Evolutionary conservation across 2,113 vertebrate genomes (phyloP), one percentile per base, ranked within the genome.

Genomic region (Chionodraco myersi): DNA sequence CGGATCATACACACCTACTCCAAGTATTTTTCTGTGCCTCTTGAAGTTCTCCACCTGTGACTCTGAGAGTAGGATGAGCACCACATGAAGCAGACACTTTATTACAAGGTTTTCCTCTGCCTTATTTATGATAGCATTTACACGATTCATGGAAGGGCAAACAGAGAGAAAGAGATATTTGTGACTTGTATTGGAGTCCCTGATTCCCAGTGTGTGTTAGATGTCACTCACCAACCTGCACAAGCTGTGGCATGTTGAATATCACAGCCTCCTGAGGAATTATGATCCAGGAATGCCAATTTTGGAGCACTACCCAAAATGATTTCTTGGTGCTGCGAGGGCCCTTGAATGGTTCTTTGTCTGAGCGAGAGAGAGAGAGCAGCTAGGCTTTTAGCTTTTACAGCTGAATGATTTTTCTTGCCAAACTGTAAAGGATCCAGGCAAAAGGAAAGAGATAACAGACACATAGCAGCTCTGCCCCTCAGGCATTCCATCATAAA

Each of bases 191-290:
- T 77, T 61, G 72, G 80, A 71, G 86, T 78, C 52, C 81, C 62
- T 60, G 70, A 57, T 70, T 77, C 16, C 53, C 65, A 62, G 47
- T 80, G 83, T 47, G 52, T 53, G 61, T 83, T 88, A 80, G 64
- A 75, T 86, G 89, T 94, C 93, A 91, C 72, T 94, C 92, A 92
- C 84, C 89, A 72, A 61, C 26, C 63, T 18, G 75, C 83, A 84
- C 94, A 93, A 86, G 94, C 82, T 26, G 68, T 86, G 89, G 88
- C 94, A 89, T 83, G 94, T 89, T 74, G 65, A 73, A 82, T 82
- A 88, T 90, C 88, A 68, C 78, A 53, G 79, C 68, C 84, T 87
- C 82, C 87, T 72, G 81, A 80, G 89, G 87, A 93, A 84, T 91
- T 92, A 88, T 79, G 75, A 76, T 75, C 67, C 80, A 86, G 89